These are phyloP conservation scores for Cancer borealis DNA, from an alignment of 2,888 invertebrate genomes.

Conservation along the genomic window DNA sequence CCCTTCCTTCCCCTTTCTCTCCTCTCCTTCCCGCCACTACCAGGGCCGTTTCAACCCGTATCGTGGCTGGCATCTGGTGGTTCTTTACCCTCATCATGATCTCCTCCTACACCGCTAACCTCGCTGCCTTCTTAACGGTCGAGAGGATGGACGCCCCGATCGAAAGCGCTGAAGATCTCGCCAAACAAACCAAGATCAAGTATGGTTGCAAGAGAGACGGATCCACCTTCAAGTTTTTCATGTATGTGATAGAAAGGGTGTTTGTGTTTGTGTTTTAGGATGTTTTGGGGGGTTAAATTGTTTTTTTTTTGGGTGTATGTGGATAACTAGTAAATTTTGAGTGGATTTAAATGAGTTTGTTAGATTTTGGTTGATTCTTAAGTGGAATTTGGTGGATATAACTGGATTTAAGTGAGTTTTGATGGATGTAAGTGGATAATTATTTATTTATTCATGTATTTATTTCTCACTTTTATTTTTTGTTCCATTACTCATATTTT, in stretches of 20 bases:
- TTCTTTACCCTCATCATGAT: constrained; percentile 97
- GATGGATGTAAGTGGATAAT: too few species aligned
- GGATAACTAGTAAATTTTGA: too few species aligned
- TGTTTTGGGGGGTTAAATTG: too few species aligned
- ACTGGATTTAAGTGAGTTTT: too few species aligned
- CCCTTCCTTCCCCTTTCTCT: background rate
- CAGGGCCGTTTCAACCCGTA: constrained; percentile 92
- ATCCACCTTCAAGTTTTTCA: constrained; percentile 95
- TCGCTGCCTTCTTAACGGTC: constrained; percentile 94
- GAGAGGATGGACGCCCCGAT: constrained; percentile 95
- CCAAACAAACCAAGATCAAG: constrained; percentile 97
- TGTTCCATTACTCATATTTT: background rate
- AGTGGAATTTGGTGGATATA: too few species aligned
- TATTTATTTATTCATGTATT: too few species aligned
- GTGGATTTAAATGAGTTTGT: too few species aligned
- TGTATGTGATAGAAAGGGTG: background rate
- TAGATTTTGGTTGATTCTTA: too few species aligned
- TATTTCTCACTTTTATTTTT: background rate
- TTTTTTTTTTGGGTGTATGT: too few species aligned
- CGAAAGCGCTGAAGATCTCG: constrained; percentile 96
- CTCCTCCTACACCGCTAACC: constrained; percentile 94
- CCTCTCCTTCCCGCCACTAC: background rate
- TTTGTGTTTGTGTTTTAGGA: too few species aligned
- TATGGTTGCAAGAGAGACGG: constrained; percentile 97
- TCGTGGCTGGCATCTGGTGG: constrained; percentile 95